Percentiles rank a stretch among this genome's conserved stretches.
phyloP scores from a whole-genome alignment of 2,113 vertebrate genomes.

The Montifringilla adamsi region DNA sequence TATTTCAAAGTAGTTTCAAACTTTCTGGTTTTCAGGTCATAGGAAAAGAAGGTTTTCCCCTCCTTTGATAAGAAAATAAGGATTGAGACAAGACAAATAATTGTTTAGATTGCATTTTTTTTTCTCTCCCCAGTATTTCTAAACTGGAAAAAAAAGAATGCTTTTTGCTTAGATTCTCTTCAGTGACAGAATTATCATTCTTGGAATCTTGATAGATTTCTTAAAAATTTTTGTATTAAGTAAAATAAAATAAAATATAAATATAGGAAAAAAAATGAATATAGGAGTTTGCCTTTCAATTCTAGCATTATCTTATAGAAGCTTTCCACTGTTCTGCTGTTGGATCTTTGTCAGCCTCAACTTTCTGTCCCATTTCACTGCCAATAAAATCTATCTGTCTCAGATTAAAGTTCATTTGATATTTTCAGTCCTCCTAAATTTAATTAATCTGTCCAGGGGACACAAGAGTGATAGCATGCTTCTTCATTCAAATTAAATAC shows the following conservation, averaged over 20 bases:
- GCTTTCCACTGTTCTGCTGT: neutral
- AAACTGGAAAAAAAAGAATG: neutral
- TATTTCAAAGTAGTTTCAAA: neutral
- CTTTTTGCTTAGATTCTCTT: neutral
- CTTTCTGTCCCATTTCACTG: neutral
- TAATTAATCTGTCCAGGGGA: neutral
- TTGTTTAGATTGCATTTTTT: neutral
- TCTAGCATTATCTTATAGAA: neutral
- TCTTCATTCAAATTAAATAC: neutral
- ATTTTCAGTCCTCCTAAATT: neutral
- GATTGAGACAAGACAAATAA: neutral
- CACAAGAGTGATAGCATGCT: neutral
- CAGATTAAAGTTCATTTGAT: neutral
- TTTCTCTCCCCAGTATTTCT: neutral
- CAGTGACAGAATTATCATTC: neutral
- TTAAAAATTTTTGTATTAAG: neutral
- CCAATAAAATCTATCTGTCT: neutral
- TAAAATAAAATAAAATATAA: neutral
- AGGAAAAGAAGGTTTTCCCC: neutral
- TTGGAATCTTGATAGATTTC: neutral
- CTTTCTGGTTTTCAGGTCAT: neutral
- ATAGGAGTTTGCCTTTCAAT: neutral
- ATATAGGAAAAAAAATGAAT: neutral
- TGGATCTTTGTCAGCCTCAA: neutral
- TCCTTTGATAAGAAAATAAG: neutral